phyloP scores from a whole-genome alignment of 2,888 invertebrate species.

The Diachrysia chrysitis region DNA sequence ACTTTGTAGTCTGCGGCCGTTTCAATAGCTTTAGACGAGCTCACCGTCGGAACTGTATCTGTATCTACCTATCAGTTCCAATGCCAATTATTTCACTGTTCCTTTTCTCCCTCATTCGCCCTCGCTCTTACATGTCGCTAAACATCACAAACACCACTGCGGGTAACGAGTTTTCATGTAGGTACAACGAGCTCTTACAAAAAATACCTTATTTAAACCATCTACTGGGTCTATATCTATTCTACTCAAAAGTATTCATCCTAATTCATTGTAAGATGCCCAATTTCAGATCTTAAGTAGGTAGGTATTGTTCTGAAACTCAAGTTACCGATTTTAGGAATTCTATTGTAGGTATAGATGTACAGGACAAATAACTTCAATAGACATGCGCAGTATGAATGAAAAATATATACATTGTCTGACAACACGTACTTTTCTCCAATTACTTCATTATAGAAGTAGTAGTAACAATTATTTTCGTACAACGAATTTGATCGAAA shows the following conservation, averaged over 20 bases:
- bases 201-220: constrained; percentile 14
- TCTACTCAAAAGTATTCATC: constrained; percentile 7
- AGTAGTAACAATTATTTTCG: constrained; percentile 2
- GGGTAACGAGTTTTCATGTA: constrained; percentile 16
- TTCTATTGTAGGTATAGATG: constrained; percentile 44
- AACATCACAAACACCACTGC: constrained; percentile 32
- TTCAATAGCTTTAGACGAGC: neutral
- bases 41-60: neutral
- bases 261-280: neutral
- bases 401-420: constrained; percentile 69
- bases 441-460: constrained; percentile 10
- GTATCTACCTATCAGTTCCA: constrained; percentile 11
- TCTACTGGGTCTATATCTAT: too few species aligned
- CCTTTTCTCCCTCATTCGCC: neutral
- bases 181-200: constrained; percentile 10
- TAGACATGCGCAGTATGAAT: constrained; percentile 81
- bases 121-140: constrained; percentile 22
- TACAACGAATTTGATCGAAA: constrained; percentile 21
- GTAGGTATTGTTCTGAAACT: constrained; percentile 27
- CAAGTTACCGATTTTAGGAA: constrained; percentile 64
- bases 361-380: constrained; percentile 66
- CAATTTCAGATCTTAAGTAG: constrained; percentile 8
- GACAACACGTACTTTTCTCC: constrained; percentile 23
- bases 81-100: neutral
- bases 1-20: neutral